A percentile compares a stretch with the other conserved stretches of the same genome.
Conservation (phyloP, 2,113 vertebrate genomes). For the Esox niger region DNA sequence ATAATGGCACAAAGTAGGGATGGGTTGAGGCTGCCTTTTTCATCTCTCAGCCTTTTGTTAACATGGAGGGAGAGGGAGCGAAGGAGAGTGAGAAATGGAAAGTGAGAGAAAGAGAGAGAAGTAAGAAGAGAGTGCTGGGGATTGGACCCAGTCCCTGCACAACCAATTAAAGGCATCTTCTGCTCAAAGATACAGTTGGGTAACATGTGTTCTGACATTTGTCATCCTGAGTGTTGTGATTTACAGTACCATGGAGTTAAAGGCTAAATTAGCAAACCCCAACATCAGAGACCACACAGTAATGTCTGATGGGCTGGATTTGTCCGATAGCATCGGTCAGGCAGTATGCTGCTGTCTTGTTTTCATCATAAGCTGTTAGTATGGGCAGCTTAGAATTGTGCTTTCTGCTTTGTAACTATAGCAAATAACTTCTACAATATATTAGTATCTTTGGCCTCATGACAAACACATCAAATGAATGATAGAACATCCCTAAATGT, state of each 20-base stretch:
- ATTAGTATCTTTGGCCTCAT: neutral
- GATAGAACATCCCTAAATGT: too few relatives aligned
- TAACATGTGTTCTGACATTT: slow-evolving; percentile 81
- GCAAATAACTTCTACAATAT: slow-evolving; percentile 7
- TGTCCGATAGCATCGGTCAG: slow-evolving; percentile 61
- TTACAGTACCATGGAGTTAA: slow-evolving; percentile 73
- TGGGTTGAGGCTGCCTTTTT: slow-evolving; percentile 75
- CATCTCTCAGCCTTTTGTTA: slow-evolving; percentile 79
- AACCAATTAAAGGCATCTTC: slow-evolving; percentile 81
- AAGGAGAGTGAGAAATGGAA: slow-evolving; percentile 59
- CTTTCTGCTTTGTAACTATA: slow-evolving; percentile 33
- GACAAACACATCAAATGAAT: too few relatives aligned
- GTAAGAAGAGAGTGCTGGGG: slow-evolving; percentile 58
- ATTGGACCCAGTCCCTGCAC: slow-evolving; percentile 77
- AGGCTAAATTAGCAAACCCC: slow-evolving; percentile 77
- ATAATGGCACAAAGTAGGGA: slow-evolving; percentile 76
- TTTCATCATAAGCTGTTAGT: slow-evolving; percentile 42
- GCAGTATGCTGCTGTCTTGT: slow-evolving; percentile 37
- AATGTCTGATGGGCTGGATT: slow-evolving; percentile 53
- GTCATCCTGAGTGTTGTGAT: slow-evolving; percentile 78
- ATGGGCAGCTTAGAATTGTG: slow-evolving; percentile 14
- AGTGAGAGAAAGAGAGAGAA: slow-evolving; percentile 52
- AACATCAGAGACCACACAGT: slow-evolving; percentile 63
- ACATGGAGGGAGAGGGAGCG: slow-evolving; percentile 67
- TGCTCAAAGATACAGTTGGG: slow-evolving; percentile 75